Evolutionary conservation across 2,113 vertebrate species (phyloP).

Genomic region (Trinectes maculatus): DNA sequence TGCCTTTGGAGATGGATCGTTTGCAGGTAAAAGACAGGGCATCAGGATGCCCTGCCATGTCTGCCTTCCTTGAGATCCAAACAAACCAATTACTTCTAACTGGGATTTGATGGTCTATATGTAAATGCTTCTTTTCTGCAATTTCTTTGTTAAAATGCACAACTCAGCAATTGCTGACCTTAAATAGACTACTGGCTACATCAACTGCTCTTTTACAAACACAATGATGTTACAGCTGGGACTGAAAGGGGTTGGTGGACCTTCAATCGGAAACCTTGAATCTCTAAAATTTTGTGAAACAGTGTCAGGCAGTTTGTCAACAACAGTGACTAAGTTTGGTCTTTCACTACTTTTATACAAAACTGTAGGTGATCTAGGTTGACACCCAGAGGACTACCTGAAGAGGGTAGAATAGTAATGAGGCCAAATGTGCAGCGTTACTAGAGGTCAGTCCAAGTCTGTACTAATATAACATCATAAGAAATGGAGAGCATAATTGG

Average conservation of each 20-base stretch:
- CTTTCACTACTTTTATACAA: too few relatives aligned
- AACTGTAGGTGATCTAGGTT: too few relatives aligned
- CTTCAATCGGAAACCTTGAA: background rate
- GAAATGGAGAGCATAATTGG: too few relatives aligned
- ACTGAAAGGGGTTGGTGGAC: background rate
- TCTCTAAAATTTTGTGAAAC: too few relatives aligned
- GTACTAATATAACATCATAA: too few relatives aligned
- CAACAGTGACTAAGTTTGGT: too few relatives aligned
- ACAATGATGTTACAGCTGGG: background rate
- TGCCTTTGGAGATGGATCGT: slow-evolving; percentile 12
- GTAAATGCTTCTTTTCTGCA: slow-evolving; percentile 16
- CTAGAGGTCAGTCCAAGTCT: too few relatives aligned
- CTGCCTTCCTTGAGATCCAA: slow-evolving; percentile 17
- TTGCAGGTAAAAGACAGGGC: slow-evolving; percentile 23
- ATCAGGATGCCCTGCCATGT: slow-evolving; percentile 15
- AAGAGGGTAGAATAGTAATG: too few relatives aligned
- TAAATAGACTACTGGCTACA: slow-evolving; percentile 9
- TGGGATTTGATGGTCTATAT: slow-evolving; percentile 30
- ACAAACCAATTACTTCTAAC: slow-evolving; percentile 27
- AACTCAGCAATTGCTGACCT: slow-evolving; percentile 21
- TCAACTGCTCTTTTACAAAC: too few relatives aligned
- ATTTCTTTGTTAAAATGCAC: slow-evolving; percentile 29
- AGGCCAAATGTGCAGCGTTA: too few relatives aligned
- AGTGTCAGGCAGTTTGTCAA: too few relatives aligned
- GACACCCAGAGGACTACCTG: too few relatives aligned